phyloP scores from a whole-genome alignment of 2,888 invertebrate genomes.

The Brenthis ino region DNA sequence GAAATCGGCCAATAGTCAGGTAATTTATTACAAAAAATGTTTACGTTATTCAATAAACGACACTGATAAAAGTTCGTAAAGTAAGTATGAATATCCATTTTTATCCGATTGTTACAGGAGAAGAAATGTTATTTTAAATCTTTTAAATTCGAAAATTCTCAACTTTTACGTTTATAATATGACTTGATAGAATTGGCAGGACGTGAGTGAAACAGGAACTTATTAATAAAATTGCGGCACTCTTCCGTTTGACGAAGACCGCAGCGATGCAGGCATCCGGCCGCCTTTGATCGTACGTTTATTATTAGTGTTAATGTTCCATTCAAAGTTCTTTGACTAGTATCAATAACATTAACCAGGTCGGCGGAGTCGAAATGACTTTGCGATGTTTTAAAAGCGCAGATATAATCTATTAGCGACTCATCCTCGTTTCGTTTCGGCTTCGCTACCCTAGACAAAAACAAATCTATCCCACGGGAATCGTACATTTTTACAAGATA shows the following conservation, averaged over 20 bases:
- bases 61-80: too few species aligned
- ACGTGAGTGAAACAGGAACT: slow-evolving; percentile 75
- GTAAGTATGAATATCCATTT: too few species aligned
- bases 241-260: slow-evolving; percentile 69
- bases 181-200: slow-evolving; percentile 63
- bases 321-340: slow-evolving; percentile 40
- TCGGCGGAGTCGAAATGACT: background rate
- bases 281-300: slow-evolving; percentile 67
- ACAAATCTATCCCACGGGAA: too few species aligned
- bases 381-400: too few species aligned
- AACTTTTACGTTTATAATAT: slow-evolving; percentile 16
- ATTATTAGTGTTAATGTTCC: slow-evolving; percentile 55
- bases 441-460: too few species aligned
- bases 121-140: too few species aligned
- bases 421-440: too few species aligned
- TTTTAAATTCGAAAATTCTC: too few species aligned
- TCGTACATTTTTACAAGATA: too few species aligned
- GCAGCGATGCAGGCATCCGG: slow-evolving; percentile 67
- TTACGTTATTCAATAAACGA: background rate
- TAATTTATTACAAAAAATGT: slow-evolving; percentile 13
- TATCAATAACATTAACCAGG: slow-evolving; percentile 8
- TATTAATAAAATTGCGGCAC: slow-evolving; percentile 76
- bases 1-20: background rate
- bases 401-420: too few species aligned
- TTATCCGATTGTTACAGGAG: too few species aligned